Conservation (phyloP, 2,888 invertebrate genomes). For the Smittia aterrima region DNA sequence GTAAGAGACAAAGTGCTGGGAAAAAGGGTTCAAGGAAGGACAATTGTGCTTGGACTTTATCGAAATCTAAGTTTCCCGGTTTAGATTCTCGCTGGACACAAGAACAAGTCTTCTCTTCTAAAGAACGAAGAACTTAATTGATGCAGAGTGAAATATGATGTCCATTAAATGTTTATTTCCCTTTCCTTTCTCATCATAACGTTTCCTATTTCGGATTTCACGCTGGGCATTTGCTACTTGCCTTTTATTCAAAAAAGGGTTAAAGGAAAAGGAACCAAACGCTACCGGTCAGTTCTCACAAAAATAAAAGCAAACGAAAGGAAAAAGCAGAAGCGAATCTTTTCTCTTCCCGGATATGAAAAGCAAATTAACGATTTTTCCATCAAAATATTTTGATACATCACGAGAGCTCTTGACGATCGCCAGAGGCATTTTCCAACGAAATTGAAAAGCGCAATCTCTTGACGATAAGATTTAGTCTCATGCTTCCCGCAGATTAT, state of each 20-base stretch:
- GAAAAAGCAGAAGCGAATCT: too few relatives aligned
- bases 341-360: too few relatives aligned
- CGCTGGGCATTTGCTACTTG: conserved; percentile 10
- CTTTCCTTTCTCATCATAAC: conserved; percentile 35
- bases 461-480: too few relatives aligned
- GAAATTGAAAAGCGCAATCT: not conserved
- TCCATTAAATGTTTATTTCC: conserved; percentile 38
- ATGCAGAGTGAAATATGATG: conserved; percentile 40
- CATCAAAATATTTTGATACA: conserved; percentile 33
- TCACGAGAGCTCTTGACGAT: not conserved
- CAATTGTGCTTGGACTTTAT: conserved; percentile 25
- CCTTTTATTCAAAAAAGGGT: conserved; percentile 14
- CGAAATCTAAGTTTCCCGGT: conserved; percentile 37
- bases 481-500: conserved; percentile 31
- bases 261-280: not conserved
- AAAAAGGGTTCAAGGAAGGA: conserved; percentile 16
- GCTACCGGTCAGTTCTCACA: conserved; percentile 34
- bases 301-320: too few relatives aligned
- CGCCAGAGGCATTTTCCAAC: not conserved
- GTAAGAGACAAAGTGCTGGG: conserved; percentile 18
- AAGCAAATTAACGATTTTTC: too few relatives aligned
- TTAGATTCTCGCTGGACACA: not conserved
- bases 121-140: not conserved
- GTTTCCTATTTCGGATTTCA: conserved; percentile 24
- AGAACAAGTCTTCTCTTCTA: too few relatives aligned